Percentiles rank a stretch among this genome's conserved stretches.
Conservation (phyloP, 2,797 vertebrate species). For the Hemibagrus guttatus region DNA sequence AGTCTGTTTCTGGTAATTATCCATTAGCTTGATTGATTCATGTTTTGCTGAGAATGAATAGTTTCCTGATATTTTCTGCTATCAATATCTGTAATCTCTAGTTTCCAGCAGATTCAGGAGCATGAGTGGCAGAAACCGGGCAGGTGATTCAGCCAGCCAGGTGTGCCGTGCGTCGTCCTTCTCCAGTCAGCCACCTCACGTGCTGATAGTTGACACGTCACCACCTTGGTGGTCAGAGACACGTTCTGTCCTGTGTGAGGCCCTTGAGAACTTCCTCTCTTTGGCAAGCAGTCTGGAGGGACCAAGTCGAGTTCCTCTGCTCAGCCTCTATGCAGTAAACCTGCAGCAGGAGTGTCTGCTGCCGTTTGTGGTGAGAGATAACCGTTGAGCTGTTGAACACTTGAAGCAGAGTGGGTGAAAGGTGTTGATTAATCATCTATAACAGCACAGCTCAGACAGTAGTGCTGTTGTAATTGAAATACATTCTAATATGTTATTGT, state of each 20-base stretch:
- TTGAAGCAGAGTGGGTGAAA: background rate
- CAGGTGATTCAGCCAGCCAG: conserved; percentile 51
- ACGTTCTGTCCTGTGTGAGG: conserved; percentile 79
- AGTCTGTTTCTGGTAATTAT: background rate
- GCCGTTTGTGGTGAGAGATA: conserved; percentile 85
- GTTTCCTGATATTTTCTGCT: background rate
- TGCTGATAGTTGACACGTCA: conserved; percentile 83
- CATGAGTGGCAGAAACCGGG: conserved; percentile 56
- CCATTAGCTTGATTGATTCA: background rate
- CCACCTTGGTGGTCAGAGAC: conserved; percentile 82
- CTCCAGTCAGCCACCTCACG: conserved; percentile 73
- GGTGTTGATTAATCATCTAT: background rate
- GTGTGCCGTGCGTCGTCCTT: conserved; percentile 65
- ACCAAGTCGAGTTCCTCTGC: conserved; percentile 82
- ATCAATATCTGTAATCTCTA: background rate
- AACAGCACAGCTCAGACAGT: background rate
- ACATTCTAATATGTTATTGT: background rate
- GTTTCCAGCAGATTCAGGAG: conserved; percentile 47
- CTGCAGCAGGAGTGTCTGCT: conserved; percentile 88
- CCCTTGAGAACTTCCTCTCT: conserved; percentile 86
- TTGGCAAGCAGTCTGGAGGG: conserved; percentile 81
- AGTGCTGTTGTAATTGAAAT: background rate
- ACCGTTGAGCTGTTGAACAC: background rate
- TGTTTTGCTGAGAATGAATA: background rate
- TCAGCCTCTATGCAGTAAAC: conserved; percentile 87